Base-by-base conservation (phyloP, 2,797 vertebrate genomes). In the Gallinago nigripennis region DNA sequence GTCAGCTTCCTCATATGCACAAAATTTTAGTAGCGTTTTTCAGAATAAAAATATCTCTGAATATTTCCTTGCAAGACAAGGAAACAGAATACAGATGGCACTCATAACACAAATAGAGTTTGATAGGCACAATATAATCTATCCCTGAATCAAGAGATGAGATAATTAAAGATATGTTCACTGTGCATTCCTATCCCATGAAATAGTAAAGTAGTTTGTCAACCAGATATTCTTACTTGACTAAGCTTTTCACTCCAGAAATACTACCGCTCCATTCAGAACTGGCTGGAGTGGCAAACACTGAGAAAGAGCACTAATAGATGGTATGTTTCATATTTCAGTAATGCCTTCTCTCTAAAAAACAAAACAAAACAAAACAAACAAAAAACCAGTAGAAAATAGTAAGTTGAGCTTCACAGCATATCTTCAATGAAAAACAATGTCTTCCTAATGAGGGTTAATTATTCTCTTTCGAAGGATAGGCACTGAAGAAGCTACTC, bases 101-200 rank as follows among this genome's bases (percentile, higher is more conserved):
- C 27, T 88, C 19, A 37, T 25, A 81, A 78, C 69, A 68, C 5
- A 24, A 90, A 61, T 39, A 78, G 37, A 91, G 19, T 65, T 90
- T 88, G 86, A 86, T 17, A 91, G 76, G 46, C 60, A 80, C 16
- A 89, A 85, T 45, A 88, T 86, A 86, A 96, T 53, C 63, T 79
- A 92, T 17, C 16, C 54, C 35, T 27, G 43, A 94, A 76, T 25
- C 39, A 86, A 90, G 41, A 91, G 37, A 89, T 71, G 33, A 78
- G 33, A 79, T 65, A 81, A 88, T 51, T 79, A 73, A 37, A 87
- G 50, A 25, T 60, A 56, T 4, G 10, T 45, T 86, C 68, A 16
- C 18, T 69, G 30, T 69, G 50, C 33, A 48, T 79, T 94, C 6
- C 4, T 58, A 46, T 45, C 54, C 20, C 28, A 27, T 46, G 24